These are phyloP conservation scores for Volucella bombylans DNA, from an alignment of 2,888 invertebrate species.

Conservation along the genomic window DNA sequence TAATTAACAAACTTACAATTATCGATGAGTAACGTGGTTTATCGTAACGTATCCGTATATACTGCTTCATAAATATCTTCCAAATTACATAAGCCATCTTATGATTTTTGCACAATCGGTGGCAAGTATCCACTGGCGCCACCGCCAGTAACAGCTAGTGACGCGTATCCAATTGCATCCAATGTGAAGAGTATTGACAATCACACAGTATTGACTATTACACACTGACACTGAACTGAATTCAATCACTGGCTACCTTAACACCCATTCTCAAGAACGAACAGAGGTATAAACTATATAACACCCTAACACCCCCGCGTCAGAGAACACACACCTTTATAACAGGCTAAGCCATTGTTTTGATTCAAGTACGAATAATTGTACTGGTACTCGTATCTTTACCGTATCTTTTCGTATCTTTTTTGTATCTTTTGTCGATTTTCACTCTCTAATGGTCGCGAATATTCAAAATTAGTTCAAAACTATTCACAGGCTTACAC, in stretches of 20 bases:
- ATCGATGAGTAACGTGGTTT: conserved; percentile 76
- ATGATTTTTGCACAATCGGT: conserved; percentile 42
- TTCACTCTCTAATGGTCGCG: conserved; percentile 21
- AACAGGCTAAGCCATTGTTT: conserved; percentile 26
- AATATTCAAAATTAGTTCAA: conserved; percentile 77
- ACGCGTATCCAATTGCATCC: conserved; percentile 48
- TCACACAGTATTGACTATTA: neutral
- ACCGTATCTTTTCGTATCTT: conserved; percentile 46
- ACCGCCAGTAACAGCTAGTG: conserved; percentile 37
- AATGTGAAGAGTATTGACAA: neutral
- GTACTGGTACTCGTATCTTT: conserved; percentile 40
- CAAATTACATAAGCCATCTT: conserved; percentile 81
- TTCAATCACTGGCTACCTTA: conserved; percentile 19
- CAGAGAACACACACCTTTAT: conserved; percentile 3
- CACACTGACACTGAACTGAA: conserved; percentile 60
- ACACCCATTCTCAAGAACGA: conserved; percentile 33
- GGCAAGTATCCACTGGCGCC: conserved; percentile 10
- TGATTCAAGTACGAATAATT: conserved; percentile 2
- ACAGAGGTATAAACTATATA: neutral
- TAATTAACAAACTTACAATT: conserved; percentile 75
- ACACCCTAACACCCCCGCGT: neutral
- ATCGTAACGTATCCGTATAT: conserved; percentile 79
- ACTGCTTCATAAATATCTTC: conserved; percentile 81
- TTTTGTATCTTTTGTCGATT: conserved; percentile 26
- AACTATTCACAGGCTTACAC: conserved; percentile 79